Conservation (phyloP, 2,797 vertebrate genomes). For the Glossophaga mutica region DNA sequence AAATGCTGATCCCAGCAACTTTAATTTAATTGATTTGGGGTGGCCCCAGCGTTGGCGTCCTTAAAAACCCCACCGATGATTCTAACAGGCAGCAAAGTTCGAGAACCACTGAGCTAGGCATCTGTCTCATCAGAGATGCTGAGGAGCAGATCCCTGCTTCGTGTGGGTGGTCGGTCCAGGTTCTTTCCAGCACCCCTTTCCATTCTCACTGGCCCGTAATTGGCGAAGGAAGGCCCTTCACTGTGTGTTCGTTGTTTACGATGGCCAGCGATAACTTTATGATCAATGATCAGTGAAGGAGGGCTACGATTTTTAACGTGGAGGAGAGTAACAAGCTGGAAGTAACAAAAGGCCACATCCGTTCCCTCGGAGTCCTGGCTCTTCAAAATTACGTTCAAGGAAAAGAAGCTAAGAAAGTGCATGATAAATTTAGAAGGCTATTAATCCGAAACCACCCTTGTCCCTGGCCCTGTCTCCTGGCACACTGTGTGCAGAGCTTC, state of each 20-base stretch:
- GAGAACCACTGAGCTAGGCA: background rate
- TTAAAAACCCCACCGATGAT: background rate
- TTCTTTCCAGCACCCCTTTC: background rate
- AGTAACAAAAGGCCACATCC: background rate
- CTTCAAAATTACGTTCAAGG: slow-evolving; percentile 42
- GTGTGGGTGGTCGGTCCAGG: background rate
- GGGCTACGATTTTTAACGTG: background rate
- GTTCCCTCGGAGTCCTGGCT: background rate
- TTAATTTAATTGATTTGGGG: background rate
- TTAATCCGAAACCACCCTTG: background rate
- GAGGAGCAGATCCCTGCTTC: background rate
- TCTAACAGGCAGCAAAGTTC: background rate
- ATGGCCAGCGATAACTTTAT: background rate
- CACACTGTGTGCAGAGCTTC: background rate
- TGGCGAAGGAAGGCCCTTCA: background rate
- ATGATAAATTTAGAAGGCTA: slow-evolving; percentile 33
- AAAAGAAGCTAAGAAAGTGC: slow-evolving; percentile 15
- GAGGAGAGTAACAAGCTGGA: background rate
- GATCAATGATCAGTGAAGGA: slow-evolving; percentile 22
- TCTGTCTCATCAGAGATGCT: background rate
- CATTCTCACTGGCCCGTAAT: background rate
- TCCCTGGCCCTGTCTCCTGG: background rate
- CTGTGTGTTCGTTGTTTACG: background rate
- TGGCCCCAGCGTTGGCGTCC: background rate
- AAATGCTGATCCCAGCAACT: background rate